Evolutionary conservation across 2,888 invertebrate genomes (phyloP).

Genomic region (Harmothoe impar): DNA sequence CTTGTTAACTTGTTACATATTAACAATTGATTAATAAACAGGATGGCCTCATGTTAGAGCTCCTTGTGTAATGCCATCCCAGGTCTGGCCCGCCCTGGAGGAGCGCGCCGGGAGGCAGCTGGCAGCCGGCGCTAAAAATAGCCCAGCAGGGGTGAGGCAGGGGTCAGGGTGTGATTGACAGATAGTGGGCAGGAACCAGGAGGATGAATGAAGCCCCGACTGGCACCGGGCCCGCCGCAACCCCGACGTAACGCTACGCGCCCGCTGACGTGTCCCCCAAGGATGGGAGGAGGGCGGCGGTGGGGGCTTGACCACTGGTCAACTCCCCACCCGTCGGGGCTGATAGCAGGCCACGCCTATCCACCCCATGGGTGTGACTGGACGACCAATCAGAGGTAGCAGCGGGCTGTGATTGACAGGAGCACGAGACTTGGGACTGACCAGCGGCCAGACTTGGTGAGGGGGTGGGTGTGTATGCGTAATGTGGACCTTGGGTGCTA

Average conservation of each 20-base stretch:
- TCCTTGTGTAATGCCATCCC: neutral
- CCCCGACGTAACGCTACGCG: conserved; percentile 33
- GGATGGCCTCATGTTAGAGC: neutral
- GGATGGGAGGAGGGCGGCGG: too few species aligned
- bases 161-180: conserved; percentile 38
- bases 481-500: neutral
- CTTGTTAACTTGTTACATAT: conserved; percentile 48
- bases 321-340: too few species aligned
- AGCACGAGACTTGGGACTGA: neutral
- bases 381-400: neutral
- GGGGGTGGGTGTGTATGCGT: neutral
- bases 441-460: neutral
- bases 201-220: conserved; percentile 37
- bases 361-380: neutral
- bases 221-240: conserved; percentile 28
- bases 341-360: neutral
- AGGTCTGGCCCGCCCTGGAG: neutral
- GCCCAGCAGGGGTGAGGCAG: conserved; percentile 22
- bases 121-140: neutral
- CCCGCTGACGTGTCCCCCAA: neutral
- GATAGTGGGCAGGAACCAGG: conserved; percentile 30
- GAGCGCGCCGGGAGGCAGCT: conserved; percentile 12
- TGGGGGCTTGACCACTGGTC: neutral
- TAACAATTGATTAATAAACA: conserved; percentile 57
- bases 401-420: neutral